phyloP scores from a whole-genome alignment of 2,797 vertebrate genomes.

The Propithecus perrieri region DNA sequence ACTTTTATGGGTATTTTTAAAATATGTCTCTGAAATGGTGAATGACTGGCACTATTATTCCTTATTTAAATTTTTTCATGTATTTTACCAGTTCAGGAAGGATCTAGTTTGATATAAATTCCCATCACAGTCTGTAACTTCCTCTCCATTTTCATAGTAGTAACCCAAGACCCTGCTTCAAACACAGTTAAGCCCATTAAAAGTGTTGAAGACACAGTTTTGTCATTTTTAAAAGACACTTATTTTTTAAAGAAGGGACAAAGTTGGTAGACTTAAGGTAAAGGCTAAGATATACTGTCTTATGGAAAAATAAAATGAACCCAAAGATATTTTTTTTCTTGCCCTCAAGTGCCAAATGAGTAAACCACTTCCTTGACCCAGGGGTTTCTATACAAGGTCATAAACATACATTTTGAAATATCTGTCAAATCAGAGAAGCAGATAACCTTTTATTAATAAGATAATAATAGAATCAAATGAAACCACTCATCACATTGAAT shows the following conservation, averaged over 20 bases:
- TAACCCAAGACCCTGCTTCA: not conserved
- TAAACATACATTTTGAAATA: not conserved
- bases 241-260: not conserved
- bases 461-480: not conserved
- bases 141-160: conserved; percentile 22
- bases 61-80: conserved; percentile 27
- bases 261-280: not conserved
- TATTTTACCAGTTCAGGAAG: conserved; percentile 51
- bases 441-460: not conserved
- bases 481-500: not conserved
- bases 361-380: not conserved
- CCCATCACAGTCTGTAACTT: not conserved
- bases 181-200: conserved; percentile 6
- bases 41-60: conserved; percentile 7
- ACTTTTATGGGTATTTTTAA: conserved; percentile 55
- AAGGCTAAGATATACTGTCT: not conserved
- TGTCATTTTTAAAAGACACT: conserved; percentile 42
- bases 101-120: conserved; percentile 58
- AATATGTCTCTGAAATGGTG: conserved; percentile 28
- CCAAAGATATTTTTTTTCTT: not conserved
- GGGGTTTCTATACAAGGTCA: not conserved
- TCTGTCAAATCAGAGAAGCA: not conserved
- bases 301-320: not conserved
- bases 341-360: not conserved
- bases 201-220: conserved; percentile 18